These are phyloP conservation scores for Luperina testacea DNA, from an alignment of 2,888 invertebrate genomes.

Conservation along the genomic window DNA sequence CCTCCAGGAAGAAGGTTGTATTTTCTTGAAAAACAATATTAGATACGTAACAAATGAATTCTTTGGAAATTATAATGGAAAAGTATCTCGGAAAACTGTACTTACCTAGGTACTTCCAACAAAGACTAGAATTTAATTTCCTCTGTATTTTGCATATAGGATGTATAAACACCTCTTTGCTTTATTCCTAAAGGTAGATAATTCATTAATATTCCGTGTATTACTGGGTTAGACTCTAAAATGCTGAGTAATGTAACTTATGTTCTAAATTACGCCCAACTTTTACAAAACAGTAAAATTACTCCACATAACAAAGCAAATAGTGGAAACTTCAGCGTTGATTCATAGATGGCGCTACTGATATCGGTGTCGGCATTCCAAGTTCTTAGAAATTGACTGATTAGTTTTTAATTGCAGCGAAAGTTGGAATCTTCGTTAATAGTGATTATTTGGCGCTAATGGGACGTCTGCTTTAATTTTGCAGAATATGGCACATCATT, in stretches of 20 bases:
- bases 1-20: background rate
- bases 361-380: constrained; percentile 28
- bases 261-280: background rate
- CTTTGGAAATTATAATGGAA: constrained; percentile 1
- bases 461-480: constrained; percentile 31
- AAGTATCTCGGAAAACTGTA: background rate
- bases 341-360: constrained; percentile 64
- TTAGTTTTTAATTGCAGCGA: constrained; percentile 66
- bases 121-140: background rate
- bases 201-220: background rate
- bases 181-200: background rate
- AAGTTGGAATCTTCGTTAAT: constrained; percentile 57
- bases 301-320: background rate
- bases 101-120: background rate
- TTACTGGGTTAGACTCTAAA: background rate
- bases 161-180: background rate
- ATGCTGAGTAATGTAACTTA: background rate
- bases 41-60: background rate
- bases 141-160: background rate
- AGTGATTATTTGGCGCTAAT: constrained; percentile 45
- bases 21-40: background rate
- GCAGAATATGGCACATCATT: constrained; percentile 40
- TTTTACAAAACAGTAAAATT: background rate
- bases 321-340: constrained; percentile 4
- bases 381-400: constrained; percentile 59